Evolutionary conservation across 1,140 invertebrate species (phyloP).

Genomic region (Zophobas morio): DNA sequence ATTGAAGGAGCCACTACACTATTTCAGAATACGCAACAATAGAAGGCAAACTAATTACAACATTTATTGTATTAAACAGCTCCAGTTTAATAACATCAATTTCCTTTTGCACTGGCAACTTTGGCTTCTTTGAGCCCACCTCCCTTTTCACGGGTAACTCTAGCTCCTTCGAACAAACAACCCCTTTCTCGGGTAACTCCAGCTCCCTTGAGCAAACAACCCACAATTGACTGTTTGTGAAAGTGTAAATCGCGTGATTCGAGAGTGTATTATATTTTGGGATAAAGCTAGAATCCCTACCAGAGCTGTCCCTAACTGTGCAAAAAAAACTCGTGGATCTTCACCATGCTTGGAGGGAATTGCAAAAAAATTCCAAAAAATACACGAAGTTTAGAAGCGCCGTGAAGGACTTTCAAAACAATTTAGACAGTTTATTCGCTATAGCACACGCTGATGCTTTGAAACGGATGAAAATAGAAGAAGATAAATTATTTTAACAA

Average conservation of each 20-base stretch:
- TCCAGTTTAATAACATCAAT: no score
- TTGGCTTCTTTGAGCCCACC: no score
- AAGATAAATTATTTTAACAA: conserved; percentile 61
- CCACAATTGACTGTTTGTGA: conserved; percentile 56
- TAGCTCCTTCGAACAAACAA: no score
- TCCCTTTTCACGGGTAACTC: no score
- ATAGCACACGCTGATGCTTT: conserved; percentile 58
- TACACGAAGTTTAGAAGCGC: conserved; percentile 50
- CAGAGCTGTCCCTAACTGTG: conserved; percentile 58
- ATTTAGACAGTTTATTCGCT: conserved; percentile 58
- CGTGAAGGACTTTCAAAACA: conserved; percentile 52
- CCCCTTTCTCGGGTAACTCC: no score
- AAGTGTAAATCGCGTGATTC: conserved; percentile 61
- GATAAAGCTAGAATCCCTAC: conserved; percentile 60
- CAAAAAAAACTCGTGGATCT: conserved; percentile 59
- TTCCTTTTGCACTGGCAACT: no score
- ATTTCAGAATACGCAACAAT: no score
- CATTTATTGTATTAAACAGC: no score
- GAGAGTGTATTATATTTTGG: conserved; percentile 59
- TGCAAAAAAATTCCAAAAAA: conserved; percentile 60
- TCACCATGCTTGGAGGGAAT: conserved; percentile 57
- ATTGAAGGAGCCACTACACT: no score
- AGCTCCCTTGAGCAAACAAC: no score
- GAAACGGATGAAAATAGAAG: conserved; percentile 57
- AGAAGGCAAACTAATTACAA: no score